Conservation (phyloP, 2,113 vertebrate species). For the Eublepharis macularius region DNA sequence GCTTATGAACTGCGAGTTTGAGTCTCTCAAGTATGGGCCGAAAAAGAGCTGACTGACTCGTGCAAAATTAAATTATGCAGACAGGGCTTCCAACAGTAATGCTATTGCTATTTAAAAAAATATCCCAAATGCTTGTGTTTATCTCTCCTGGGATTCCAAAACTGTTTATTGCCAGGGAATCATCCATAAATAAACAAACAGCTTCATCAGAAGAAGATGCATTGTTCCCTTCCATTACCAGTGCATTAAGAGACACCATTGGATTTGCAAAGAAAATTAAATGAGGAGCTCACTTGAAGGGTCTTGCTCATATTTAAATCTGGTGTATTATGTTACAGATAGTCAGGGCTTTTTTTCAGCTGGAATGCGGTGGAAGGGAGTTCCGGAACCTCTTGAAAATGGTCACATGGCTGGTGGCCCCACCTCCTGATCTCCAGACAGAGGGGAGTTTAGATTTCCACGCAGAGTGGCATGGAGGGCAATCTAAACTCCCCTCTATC, state of each 20-base stretch:
- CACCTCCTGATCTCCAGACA: too few species aligned
- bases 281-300: background rate
- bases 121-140: background rate
- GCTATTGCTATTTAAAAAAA: background rate
- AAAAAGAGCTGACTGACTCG: background rate
- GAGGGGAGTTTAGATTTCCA: too few species aligned
- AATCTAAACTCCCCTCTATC: too few species aligned
- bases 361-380: too few species aligned
- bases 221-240: background rate
- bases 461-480: too few species aligned
- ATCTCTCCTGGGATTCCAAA: background rate
- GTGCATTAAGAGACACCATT: background rate
- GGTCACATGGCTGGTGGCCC: too few species aligned
- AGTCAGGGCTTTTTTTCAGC: too few species aligned
- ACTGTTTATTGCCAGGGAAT: background rate
- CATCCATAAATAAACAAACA: background rate
- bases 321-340: background rate
- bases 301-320: background rate
- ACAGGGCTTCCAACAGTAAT: background rate
- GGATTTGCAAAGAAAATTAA: constrained; percentile 12
- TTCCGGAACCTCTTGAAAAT: too few species aligned
- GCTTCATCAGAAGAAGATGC: background rate
- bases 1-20: background rate
- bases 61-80: background rate
- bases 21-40: background rate